These are phyloP conservation scores for Yasuhikotakia modesta DNA, from an alignment of 2,797 vertebrate genomes.

Conservation along the genomic window DNA sequence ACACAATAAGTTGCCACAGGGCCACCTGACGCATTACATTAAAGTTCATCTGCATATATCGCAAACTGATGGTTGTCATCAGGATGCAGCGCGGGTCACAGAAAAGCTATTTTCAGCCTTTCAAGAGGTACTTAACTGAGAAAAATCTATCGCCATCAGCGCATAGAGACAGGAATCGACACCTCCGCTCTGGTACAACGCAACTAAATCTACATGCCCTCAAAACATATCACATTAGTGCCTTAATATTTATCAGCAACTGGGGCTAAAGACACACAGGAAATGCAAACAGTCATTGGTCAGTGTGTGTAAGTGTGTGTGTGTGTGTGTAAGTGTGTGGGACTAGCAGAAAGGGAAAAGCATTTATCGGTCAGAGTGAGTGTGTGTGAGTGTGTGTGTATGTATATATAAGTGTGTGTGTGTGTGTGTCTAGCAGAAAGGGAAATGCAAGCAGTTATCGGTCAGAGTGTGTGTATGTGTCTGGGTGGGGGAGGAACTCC, in stretches of 20 bases:
- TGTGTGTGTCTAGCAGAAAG: too few species aligned
- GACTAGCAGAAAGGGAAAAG: background rate
- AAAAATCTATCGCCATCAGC: conserved; percentile 6
- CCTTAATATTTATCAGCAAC: conserved; percentile 11
- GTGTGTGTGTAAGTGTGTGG: too few species aligned
- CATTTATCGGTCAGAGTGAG: conserved; percentile 14
- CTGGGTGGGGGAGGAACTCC: conserved; percentile 28
- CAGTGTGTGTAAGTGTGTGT: background rate
- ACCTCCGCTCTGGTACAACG: background rate
- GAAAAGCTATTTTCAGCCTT: conserved; percentile 1
- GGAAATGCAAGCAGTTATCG: background rate
- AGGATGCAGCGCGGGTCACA: background rate
- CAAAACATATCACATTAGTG: conserved; percentile 19
- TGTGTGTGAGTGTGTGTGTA: background rate
- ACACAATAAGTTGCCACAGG: background rate
- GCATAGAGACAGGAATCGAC: background rate
- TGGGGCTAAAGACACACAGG: conserved; percentile 9
- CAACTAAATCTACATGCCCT: background rate
- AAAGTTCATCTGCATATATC: background rate
- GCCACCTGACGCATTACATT: background rate
- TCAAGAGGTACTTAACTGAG: conserved; percentile 13
- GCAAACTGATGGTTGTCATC: background rate
- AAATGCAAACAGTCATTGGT: conserved; percentile 1
- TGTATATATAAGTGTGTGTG: too few species aligned
- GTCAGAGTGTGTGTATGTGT: background rate